phyloP scores from a whole-genome alignment of 2,113 vertebrate genomes.

The Irena cyanogastra region DNA sequence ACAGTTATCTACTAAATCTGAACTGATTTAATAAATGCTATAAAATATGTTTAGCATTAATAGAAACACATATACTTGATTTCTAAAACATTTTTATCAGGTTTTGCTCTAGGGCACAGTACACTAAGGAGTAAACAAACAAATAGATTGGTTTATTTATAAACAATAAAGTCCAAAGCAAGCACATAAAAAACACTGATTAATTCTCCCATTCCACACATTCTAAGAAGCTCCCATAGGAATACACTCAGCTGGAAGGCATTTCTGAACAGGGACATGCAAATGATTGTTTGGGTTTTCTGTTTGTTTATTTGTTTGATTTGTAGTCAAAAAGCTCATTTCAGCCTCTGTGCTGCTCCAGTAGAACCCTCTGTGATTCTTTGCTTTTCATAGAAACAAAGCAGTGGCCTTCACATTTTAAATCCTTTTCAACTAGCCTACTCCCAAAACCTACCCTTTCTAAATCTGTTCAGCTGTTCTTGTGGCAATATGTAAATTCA shows the following conservation, averaged over 20 bases:
- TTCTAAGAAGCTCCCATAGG: background rate
- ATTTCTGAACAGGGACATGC: background rate
- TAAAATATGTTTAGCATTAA: background rate
- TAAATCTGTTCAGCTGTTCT: background rate
- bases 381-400: background rate
- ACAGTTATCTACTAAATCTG: background rate
- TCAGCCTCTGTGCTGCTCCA: background rate
- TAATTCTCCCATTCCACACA: background rate
- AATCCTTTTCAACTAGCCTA: background rate
- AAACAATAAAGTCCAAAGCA: background rate
- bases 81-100: background rate
- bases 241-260: background rate
- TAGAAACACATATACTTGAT: background rate
- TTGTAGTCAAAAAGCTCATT: background rate
- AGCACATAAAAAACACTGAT: background rate
- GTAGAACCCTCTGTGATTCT: background rate
- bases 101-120: background rate
- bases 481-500: background rate
- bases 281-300: background rate
- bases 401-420: background rate
- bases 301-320: background rate
- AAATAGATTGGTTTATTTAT: background rate
- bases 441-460: background rate
- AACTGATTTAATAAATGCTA: background rate
- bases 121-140: background rate